These are phyloP conservation scores for Forbesichthys agassizii DNA, from an alignment of 2,113 vertebrate genomes.

Conservation along the genomic window DNA sequence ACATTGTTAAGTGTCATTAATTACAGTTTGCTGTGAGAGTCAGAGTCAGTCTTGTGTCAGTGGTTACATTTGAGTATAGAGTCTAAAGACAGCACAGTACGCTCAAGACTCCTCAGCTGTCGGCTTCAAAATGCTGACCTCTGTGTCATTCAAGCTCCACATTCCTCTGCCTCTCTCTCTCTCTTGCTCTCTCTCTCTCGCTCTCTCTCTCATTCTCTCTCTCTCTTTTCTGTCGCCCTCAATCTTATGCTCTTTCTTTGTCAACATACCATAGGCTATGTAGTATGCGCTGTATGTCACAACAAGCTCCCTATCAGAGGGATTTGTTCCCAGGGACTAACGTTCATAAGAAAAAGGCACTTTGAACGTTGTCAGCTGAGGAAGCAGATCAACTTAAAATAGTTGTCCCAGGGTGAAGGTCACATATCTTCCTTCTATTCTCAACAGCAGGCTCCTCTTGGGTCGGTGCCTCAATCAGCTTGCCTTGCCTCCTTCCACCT, in stretches of 20 bases:
- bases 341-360: background rate
- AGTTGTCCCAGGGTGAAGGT: constrained; percentile 62
- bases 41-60: background rate
- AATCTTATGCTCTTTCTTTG: background rate
- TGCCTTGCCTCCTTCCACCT: constrained; percentile 5
- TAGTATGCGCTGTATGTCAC: background rate
- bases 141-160: constrained; percentile 78
- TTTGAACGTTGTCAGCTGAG: constrained; percentile 27
- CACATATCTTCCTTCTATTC: constrained; percentile 74
- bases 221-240: background rate
- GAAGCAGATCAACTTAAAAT: constrained; percentile 63
- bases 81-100: constrained; percentile 11
- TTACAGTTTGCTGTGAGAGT: background rate
- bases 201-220: background rate
- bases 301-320: background rate
- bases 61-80: constrained; percentile 22
- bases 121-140: constrained; percentile 83
- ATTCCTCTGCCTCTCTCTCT: constrained; percentile 25
- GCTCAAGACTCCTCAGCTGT: constrained; percentile 84
- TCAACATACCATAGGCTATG: background rate
- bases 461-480: constrained; percentile 8
- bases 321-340: background rate
- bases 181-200: background rate
- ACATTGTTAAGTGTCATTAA: too few relatives aligned
- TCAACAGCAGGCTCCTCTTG: constrained; percentile 53